Evolutionary conservation across 2,113 vertebrate genomes (phyloP).

Genomic region (Zosterops japonicus): DNA sequence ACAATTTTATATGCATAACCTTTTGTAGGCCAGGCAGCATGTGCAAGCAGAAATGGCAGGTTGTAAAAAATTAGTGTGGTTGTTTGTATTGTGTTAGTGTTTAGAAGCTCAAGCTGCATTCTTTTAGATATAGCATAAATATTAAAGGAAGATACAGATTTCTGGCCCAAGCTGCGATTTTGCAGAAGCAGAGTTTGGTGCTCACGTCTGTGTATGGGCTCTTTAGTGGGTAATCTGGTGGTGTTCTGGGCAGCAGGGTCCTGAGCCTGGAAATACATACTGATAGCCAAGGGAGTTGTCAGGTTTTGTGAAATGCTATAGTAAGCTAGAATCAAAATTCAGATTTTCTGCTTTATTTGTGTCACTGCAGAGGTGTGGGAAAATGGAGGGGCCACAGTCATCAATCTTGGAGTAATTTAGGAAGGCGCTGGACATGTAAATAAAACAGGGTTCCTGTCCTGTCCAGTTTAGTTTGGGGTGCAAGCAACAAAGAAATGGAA

Average conservation of each 20-base stretch:
- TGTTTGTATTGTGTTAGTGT: background rate
- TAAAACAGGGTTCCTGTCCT: background rate
- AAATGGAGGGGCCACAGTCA: background rate
- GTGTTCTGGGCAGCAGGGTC: background rate
- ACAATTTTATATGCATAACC: conserved; percentile 53
- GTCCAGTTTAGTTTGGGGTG: background rate
- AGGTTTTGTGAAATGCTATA: background rate
- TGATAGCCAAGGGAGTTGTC: background rate
- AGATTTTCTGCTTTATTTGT: background rate
- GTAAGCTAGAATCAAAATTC: background rate
- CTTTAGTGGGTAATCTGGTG: background rate
- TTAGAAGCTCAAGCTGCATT: background rate
- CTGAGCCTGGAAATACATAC: background rate
- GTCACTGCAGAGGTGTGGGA: background rate
- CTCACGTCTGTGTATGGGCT: background rate
- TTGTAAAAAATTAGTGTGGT: conserved; percentile 16
- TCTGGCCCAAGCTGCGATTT: background rate
- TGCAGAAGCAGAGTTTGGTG: background rate
- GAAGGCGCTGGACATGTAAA: background rate
- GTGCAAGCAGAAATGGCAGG: conserved; percentile 17
- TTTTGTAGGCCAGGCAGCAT: background rate
- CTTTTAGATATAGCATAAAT: background rate
- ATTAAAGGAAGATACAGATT: background rate
- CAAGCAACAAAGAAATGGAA: background rate
- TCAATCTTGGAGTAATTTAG: background rate